Conservation (phyloP, 2,888 invertebrate genomes). For the Entomobrya multifasciata region DNA sequence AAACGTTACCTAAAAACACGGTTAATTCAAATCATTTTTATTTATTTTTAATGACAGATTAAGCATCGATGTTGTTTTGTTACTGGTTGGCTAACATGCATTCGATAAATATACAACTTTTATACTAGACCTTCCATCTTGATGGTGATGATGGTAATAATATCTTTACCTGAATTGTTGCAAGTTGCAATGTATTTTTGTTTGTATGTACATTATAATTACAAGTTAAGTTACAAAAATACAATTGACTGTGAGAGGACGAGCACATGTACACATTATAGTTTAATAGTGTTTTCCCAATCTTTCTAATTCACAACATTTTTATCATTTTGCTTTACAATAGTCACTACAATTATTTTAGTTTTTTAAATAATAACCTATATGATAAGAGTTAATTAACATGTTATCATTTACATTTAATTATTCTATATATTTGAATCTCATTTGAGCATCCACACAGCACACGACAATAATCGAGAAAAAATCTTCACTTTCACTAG, state of each 20-base stretch:
- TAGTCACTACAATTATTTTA: background rate
- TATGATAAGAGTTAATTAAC: too few species aligned
- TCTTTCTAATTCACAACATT: background rate
- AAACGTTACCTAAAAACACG: too few species aligned
- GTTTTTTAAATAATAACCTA: too few species aligned
- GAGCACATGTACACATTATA: background rate
- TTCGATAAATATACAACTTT: too few species aligned
- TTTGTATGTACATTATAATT: background rate
- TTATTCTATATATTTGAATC: constrained; percentile 34
- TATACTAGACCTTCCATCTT: too few species aligned
- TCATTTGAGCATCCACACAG: constrained; percentile 60
- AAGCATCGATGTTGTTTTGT: too few species aligned
- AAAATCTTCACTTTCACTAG: background rate
- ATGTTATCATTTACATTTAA: too few species aligned
- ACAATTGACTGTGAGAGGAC: constrained; percentile 32
- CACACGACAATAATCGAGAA: constrained; percentile 7
- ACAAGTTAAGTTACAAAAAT: constrained; percentile 44
- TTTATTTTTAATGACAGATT: too few species aligned
- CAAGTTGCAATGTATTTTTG: too few species aligned
- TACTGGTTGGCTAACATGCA: too few species aligned
- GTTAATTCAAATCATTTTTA: too few species aligned
- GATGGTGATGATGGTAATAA: background rate
- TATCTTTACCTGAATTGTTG: background rate
- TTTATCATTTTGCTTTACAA: background rate
- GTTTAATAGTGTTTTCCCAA: background rate